A percentile compares a stretch with the other conserved stretches of the same genome.
These are phyloP conservation scores for Pegea sp. DNA, from an alignment of 23 tunicate genomes.

Conservation along the genomic window DNA sequence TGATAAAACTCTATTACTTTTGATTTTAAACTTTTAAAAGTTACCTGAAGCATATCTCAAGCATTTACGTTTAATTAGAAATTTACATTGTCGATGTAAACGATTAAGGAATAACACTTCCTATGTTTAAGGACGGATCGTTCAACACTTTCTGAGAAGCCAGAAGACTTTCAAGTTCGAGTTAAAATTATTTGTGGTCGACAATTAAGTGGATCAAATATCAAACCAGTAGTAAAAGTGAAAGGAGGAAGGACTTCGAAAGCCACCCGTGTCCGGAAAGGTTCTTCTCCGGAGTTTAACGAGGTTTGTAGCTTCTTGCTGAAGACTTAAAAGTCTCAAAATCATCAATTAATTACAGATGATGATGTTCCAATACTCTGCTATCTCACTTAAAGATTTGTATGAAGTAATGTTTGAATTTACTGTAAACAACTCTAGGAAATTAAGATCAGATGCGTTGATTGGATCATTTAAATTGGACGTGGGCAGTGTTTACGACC, in stretches of 20 bases:
- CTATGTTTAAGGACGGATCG: conserved; percentile 88
- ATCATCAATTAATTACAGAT: conserved; percentile 17
- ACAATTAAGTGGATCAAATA: conserved; percentile 64
- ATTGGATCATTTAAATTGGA: conserved; percentile 88
- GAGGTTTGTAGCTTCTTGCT: conserved; percentile 28
- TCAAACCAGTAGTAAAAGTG: conserved; percentile 86
- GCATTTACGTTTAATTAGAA: too few species aligned
- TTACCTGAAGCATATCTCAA: too few species aligned
- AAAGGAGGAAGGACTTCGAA: conserved; percentile 57
- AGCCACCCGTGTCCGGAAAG: conserved; percentile 48
- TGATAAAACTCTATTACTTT: too few species aligned
- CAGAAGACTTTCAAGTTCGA: conserved; percentile 83
- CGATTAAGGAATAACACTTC: too few species aligned
- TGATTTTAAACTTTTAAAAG: too few species aligned
- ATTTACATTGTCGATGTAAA: too few species aligned
- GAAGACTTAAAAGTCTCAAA: not conserved
- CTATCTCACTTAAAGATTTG: conserved; percentile 43
- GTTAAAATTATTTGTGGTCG: conserved; percentile 57
- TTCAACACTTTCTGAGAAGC: conserved; percentile 36
- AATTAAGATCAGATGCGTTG: conserved; percentile 55
- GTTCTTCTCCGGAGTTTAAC: conserved; percentile 70
- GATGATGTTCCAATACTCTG: conserved; percentile 67
- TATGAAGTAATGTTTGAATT: conserved; percentile 61
- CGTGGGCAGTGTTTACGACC: conserved; percentile 75
- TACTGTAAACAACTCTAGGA: conserved; percentile 62